phyloP scores from a whole-genome alignment of 2,797 vertebrate species.

The Buceros bicornis region DNA sequence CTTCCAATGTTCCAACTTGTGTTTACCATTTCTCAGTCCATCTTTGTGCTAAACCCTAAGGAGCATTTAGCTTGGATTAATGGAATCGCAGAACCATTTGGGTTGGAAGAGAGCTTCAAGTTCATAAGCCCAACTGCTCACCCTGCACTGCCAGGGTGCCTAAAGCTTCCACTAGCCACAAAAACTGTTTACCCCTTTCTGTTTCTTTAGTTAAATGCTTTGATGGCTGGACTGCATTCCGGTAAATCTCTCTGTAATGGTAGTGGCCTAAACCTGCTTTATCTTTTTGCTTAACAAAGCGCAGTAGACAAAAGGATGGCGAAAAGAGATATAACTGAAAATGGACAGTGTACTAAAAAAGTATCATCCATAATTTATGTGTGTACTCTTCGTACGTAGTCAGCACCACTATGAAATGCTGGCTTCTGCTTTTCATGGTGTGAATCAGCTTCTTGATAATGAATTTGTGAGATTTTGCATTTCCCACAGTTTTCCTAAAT shows the following conservation, averaged over 20 bases:
- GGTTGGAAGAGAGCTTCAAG: too few species aligned
- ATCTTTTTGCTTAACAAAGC: background rate
- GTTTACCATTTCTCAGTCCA: background rate
- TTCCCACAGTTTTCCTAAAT: background rate
- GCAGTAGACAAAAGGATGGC: background rate
- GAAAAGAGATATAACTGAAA: background rate
- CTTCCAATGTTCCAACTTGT: background rate
- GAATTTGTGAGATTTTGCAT: background rate
- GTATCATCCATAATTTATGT: fast-evolving
- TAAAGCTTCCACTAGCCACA: background rate
- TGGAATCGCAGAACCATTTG: too few species aligned
- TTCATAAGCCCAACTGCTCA: too few species aligned
- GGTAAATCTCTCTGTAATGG: background rate
- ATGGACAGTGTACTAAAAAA: background rate
- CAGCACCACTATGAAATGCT: background rate
- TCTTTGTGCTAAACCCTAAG: background rate
- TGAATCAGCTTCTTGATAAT: background rate
- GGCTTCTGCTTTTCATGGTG: too few species aligned
- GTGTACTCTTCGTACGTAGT: background rate
- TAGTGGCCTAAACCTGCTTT: background rate
- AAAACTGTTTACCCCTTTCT: background rate
- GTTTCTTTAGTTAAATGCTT: background rate
- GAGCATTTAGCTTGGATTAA: background rate
- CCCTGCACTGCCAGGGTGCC: too few species aligned
- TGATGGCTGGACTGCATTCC: background rate